Conservation (phyloP, 1,140 invertebrate species). For the Hyphantria cunea region DNA sequence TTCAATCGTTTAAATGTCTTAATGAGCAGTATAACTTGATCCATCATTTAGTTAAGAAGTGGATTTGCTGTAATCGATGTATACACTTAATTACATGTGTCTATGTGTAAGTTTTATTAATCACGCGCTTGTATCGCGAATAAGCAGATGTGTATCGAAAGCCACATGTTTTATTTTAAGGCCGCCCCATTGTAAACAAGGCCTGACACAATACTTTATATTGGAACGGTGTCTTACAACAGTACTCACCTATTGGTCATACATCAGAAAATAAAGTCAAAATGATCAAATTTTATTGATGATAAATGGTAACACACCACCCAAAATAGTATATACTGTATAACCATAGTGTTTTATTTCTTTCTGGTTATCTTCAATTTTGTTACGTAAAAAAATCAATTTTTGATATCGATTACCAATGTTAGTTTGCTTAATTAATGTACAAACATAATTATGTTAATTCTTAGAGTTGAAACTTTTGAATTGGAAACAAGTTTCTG, state of each 20-base stretch:
- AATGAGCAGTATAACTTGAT: no score
- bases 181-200: conserved; percentile 40
- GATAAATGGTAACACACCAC: background rate
- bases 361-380: no score
- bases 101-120: conserved; percentile 18
- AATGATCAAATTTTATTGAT: conserved; percentile 10
- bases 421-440: no score
- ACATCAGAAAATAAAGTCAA: conserved; percentile 15
- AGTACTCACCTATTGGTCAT: background rate
- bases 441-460: no score
- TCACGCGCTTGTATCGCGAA: conserved; percentile 32
- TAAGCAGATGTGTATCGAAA: conserved; percentile 59
- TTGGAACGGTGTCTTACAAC: conserved; percentile 14
- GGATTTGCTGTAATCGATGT: background rate
- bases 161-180: conserved; percentile 57
- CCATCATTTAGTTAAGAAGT: no score
- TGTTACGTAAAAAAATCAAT: no score
- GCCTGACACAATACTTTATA: conserved; percentile 7
- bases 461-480: no score
- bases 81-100: conserved; percentile 24
- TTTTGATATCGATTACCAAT: no score
- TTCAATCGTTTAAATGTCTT: no score
- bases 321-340: no score
- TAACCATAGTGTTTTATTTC: no score
- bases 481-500: no score